phyloP scores from a whole-genome alignment of 2,888 invertebrate genomes.

The Diogma glabrata region DNA sequence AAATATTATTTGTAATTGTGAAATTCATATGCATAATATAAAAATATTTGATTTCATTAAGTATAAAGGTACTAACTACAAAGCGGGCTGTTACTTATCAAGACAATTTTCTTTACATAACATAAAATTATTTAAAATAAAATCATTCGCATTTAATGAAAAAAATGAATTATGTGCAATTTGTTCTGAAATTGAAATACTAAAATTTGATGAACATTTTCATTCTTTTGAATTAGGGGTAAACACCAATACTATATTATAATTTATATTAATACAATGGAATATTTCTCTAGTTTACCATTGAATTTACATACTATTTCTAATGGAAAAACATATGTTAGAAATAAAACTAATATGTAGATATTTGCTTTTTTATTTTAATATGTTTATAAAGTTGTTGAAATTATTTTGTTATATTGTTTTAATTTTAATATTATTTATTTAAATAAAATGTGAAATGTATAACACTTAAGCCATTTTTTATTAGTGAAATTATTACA shows the following conservation, averaged over 20 bases:
- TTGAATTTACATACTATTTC: constrained; percentile 3
- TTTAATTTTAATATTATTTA: no score
- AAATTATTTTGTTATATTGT: no score
- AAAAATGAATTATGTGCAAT: background rate
- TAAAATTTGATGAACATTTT: constrained; percentile 2
- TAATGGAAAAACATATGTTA: no score
- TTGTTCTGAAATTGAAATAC: background rate
- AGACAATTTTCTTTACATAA: background rate
- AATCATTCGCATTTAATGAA: background rate
- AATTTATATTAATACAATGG: background rate
- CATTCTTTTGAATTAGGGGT: background rate
- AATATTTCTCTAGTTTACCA: background rate
- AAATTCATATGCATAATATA: background rate
- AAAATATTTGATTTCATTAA: background rate
- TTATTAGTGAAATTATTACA: no score
- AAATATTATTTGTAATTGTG: background rate
- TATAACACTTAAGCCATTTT: no score
- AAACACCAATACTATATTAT: background rate
- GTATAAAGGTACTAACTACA: background rate
- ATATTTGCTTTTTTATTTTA: no score
- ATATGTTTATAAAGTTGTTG: no score
- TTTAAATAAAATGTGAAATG: no score
- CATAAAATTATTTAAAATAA: constrained; percentile 1
- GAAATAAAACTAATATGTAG: no score
- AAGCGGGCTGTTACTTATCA: background rate